Evolutionary conservation across 1,140 invertebrate genomes (phyloP).

Genomic region (Brachionus koreanus): DNA sequence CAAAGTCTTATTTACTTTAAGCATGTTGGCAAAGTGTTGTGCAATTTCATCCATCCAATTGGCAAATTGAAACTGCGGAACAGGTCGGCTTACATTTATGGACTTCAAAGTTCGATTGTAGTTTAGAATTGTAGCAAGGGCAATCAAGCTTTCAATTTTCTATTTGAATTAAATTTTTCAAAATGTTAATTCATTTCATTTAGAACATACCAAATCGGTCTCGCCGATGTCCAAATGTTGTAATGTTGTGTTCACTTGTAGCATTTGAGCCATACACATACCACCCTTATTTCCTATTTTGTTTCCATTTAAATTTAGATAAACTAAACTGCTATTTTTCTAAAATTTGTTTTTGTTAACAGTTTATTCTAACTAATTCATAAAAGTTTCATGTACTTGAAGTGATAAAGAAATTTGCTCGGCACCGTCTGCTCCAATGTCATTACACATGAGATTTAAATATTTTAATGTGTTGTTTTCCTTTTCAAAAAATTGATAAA

Average conservation of each 20-base stretch:
- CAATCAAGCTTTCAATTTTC: slow-evolving; percentile 56
- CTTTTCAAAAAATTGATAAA: neutral
- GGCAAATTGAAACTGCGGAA: slow-evolving; percentile 51
- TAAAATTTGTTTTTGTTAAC: neutral
- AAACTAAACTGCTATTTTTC: neutral
- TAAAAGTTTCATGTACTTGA: slow-evolving; percentile 48
- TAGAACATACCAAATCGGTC: slow-evolving; percentile 51
- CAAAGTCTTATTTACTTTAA: slow-evolving; percentile 54
- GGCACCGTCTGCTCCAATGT: slow-evolving; percentile 53
- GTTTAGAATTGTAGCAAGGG: slow-evolving; percentile 53
- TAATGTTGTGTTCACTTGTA: slow-evolving; percentile 56
- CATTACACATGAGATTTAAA: slow-evolving; percentile 58
- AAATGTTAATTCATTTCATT: slow-evolving; percentile 22
- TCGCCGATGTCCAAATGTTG: slow-evolving; percentile 54
- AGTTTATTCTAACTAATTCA: neutral
- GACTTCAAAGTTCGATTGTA: slow-evolving; percentile 52
- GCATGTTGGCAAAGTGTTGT: slow-evolving; percentile 55
- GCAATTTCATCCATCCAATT: slow-evolving; percentile 53
- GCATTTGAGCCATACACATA: slow-evolving; percentile 56
- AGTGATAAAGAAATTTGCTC: slow-evolving; percentile 51
- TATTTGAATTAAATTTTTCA: slow-evolving; percentile 43
- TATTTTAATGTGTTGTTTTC: slow-evolving; percentile 5
- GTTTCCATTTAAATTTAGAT: slow-evolving; percentile 45
- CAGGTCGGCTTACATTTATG: slow-evolving; percentile 54
- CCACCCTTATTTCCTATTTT: slow-evolving; percentile 58